Percentiles rank a stretch among this genome's conserved stretches.
These are phyloP conservation scores for Palythoa grandiflora DNA, from an alignment of 92 coral and sea anemone species.

Conservation along the genomic window DNA sequence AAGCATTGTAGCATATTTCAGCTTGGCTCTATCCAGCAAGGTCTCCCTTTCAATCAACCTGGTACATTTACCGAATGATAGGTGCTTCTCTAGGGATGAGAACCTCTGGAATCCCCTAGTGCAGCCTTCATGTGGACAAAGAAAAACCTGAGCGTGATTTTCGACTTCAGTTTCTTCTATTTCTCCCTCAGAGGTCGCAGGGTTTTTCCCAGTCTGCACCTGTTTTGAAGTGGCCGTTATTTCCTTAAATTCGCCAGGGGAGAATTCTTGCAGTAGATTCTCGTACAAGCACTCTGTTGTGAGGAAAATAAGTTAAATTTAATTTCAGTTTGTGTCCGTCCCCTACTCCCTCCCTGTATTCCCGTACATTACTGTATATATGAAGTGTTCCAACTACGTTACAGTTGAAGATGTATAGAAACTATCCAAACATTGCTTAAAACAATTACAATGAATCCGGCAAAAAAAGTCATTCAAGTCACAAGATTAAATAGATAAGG, in stretches of 20 bases:
- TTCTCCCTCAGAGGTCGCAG: background rate
- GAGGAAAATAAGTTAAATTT: background rate
- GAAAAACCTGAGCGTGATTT: constrained; percentile 35
- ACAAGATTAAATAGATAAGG: constrained; percentile 7
- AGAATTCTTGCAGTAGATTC: background rate
- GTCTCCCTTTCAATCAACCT: constrained; percentile 52
- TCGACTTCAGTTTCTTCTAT: constrained; percentile 2
- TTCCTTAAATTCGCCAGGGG: constrained; percentile 27
- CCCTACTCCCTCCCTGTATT: background rate
- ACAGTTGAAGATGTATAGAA: background rate
- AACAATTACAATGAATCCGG: background rate
- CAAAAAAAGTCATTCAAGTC: background rate
- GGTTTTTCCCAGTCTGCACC: background rate
- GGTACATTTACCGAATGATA: constrained; percentile 42
- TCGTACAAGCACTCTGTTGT: background rate
- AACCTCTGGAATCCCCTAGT: constrained; percentile 38
- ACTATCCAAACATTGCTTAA: background rate
- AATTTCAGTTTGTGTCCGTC: background rate
- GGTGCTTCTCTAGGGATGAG: constrained; percentile 28
- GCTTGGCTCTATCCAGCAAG: constrained; percentile 46
- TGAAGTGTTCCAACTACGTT: background rate
- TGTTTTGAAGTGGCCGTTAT: background rate
- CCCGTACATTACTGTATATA: background rate
- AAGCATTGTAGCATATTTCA: constrained; percentile 41
- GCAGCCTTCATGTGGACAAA: constrained; percentile 55